Evolutionary conservation across 2,113 vertebrate species (phyloP).

Genomic region (Chaetodon auriga): DNA sequence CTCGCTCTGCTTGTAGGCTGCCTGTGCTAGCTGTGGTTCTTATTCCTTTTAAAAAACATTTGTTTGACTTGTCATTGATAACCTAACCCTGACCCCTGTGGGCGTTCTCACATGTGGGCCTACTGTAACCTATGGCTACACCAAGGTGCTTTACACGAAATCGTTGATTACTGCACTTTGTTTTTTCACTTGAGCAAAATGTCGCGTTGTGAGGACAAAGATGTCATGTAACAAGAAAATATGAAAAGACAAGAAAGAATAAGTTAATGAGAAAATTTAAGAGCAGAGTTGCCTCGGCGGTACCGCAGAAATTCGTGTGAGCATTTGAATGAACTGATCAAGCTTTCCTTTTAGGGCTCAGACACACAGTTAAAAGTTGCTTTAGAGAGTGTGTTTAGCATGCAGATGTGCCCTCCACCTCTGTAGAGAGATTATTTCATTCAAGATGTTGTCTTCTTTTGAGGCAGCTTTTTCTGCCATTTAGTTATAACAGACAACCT

Average conservation of each 20-base stretch:
- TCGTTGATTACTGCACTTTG: not conserved
- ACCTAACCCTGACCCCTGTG: too few species aligned
- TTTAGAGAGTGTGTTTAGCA: conserved; percentile 14
- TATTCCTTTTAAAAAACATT: not conserved
- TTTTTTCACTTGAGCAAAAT: too few species aligned
- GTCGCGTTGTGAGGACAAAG: too few species aligned
- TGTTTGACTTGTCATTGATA: conserved; percentile 16
- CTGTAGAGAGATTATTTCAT: not conserved
- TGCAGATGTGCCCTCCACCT: not conserved
- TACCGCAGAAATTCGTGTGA: not conserved
- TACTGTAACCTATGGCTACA: not conserved
- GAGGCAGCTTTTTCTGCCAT: not conserved
- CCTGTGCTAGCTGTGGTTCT: not conserved
- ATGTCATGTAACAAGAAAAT: too few species aligned
- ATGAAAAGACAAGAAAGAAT: not conserved
- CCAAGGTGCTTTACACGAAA: not conserved
- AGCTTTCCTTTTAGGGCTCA: conserved; percentile 1
- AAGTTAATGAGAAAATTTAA: conserved; percentile 9
- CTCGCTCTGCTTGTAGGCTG: conserved; percentile 1
- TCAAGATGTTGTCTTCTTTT: not conserved
- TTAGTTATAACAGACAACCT: not conserved
- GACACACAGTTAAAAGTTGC: conserved; percentile 15
- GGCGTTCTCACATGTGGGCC: not conserved
- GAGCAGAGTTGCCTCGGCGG: not conserved
- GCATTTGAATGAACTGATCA: conserved; percentile 10